Evolutionary conservation across 2,113 vertebrate genomes (phyloP).

Genomic region (Alexandromys fortis): DNA sequence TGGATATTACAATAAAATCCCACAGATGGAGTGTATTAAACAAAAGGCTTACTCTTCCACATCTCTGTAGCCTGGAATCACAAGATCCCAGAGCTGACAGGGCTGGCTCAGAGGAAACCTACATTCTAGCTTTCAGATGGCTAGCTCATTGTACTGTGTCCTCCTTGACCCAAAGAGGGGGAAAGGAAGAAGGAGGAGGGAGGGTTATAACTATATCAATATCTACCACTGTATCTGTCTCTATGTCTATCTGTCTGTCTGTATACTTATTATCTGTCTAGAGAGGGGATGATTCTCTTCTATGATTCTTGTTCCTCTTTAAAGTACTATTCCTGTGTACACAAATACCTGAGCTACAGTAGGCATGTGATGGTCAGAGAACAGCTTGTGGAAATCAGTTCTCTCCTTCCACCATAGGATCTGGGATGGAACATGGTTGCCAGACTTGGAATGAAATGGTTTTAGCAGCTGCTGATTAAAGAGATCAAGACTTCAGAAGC

Average conservation of each 20-base stretch:
- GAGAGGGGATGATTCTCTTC: not conserved
- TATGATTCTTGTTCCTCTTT: not conserved
- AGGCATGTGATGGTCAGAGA: not conserved
- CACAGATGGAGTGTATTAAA: not conserved
- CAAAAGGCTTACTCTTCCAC: not conserved
- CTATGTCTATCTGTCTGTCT: not conserved
- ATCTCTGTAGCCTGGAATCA: not conserved
- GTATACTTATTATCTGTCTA: not conserved
- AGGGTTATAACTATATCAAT: not conserved
- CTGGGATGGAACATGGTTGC: not conserved
- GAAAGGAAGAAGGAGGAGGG: not conserved
- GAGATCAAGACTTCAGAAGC: not conserved
- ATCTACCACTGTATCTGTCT: not conserved
- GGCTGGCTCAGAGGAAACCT: not conserved
- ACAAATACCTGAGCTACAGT: not conserved
- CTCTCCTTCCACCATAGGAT: not conserved
- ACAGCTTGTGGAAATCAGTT: not conserved
- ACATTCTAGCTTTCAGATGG: not conserved
- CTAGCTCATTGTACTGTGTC: not conserved
- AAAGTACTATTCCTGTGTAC: not conserved
- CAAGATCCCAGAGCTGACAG: not conserved
- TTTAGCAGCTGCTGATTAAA: not conserved
- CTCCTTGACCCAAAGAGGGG: not conserved
- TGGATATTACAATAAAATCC: not conserved
- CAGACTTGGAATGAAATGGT: not conserved